phyloP scores from a whole-genome alignment of 2,113 vertebrate species.

The Crotalus helleri region DNA sequence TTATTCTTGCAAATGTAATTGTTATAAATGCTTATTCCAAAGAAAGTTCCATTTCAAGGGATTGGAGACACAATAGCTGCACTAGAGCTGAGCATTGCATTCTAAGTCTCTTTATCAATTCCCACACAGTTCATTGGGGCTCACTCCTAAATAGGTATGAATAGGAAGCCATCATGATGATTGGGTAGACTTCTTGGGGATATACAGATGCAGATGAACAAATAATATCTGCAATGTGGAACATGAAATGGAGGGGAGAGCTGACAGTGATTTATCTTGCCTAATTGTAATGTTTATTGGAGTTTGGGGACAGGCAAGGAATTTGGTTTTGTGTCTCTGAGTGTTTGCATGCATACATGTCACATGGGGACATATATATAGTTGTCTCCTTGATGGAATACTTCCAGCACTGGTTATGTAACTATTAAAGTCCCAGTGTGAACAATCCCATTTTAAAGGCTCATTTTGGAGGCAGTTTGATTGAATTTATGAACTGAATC shows the following conservation, averaged over 20 bases:
- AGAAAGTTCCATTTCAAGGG: not conserved
- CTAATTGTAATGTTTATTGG: not conserved
- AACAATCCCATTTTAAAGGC: not conserved
- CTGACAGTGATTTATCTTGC: not conserved
- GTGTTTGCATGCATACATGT: not conserved
- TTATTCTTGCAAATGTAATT: not conserved
- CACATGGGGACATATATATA: not conserved
- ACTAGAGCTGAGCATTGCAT: not conserved
- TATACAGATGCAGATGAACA: not conserved
- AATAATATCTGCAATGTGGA: not conserved
- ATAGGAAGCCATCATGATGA: not conserved
- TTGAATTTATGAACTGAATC: not conserved
- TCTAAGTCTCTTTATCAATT: not conserved
- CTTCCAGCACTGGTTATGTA: not conserved
- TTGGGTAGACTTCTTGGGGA: not conserved
- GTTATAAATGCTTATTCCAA: not conserved
- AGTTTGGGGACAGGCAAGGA: not conserved
- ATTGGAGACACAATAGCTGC: not conserved
- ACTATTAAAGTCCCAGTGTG: not conserved
- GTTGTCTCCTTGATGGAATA: not conserved
- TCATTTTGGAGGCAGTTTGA: not conserved
- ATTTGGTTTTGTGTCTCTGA: not conserved
- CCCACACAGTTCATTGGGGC: not conserved
- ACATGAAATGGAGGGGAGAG: not conserved
- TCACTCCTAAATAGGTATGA: not conserved